These are phyloP conservation scores for Riparia riparia DNA, from an alignment of 2,113 vertebrate genomes.

Conservation along the genomic window DNA sequence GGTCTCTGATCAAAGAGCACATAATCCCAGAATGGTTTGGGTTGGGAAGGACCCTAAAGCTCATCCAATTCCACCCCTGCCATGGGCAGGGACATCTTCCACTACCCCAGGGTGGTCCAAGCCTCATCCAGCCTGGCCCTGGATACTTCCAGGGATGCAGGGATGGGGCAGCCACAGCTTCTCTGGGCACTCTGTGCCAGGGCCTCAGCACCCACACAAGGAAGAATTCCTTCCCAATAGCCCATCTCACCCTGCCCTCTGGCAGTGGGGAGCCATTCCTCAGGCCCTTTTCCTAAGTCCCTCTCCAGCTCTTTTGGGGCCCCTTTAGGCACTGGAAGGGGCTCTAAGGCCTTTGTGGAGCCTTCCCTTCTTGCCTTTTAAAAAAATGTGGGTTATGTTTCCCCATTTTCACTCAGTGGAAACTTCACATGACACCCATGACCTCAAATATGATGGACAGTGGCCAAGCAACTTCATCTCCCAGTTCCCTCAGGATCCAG, in stretches of 20 bases:
- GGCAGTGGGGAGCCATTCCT: not conserved
- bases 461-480: not conserved
- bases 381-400: not conserved
- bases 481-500: not conserved
- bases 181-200: not conserved
- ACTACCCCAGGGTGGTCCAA: not conserved
- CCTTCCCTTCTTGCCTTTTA: not conserved
- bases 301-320: not conserved
- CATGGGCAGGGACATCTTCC: not conserved
- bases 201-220: too few species aligned
- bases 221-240: too few species aligned
- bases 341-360: not conserved
- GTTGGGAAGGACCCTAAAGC: too few species aligned
- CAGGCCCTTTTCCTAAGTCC: not conserved
- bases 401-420: not conserved
- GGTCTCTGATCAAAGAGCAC: not conserved
- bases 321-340: not conserved
- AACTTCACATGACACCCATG: not conserved
- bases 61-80: not conserved
- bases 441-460: accelerated
- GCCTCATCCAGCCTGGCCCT: accelerated
- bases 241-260: not conserved
- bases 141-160: not conserved
- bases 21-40: not conserved
- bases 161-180: not conserved